Evolutionary conservation across 2,797 vertebrate genomes (phyloP), one percentile per base, ranked within the genome.

Genomic region (Chelmon rostratus): DNA sequence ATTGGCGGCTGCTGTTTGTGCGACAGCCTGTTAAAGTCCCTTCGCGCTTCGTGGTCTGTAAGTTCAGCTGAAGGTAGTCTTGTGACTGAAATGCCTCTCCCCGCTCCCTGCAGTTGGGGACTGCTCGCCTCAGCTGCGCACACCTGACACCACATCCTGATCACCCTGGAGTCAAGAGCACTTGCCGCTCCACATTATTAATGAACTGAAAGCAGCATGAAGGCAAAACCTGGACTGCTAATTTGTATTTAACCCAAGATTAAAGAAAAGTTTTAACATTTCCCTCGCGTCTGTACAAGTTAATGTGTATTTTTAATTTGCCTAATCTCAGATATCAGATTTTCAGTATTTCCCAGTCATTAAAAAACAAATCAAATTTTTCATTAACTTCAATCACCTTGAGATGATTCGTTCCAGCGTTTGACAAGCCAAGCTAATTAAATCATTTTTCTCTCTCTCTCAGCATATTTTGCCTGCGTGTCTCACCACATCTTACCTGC

Each of bases 371-470:
- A 81, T n/a, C 15, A 0, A 8, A 56, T 76, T 76, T 66, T 61
- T 37, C 3, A 56, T n/a, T 49, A 53, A 56, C 49, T 58, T 77
- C 18, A 64, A 56, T 83, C 70, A 54, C 66, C 59, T 80, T 28
- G 18, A 79, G 64, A 80, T 63, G 58, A 84, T 79, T 82, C 65
- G 37, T 64, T 66, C 58, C 25, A 50, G 35, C 37, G 25, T 68
- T 82, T 78, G 70, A 80, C 82, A 73, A n/a, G 61, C 83, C 31
- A 54, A 63, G 64, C 73, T 83, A 76, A 88, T 85, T 85, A 74
- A 82, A 82, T 84, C 35, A 1, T 18, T 10, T 50, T 58, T 35
- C 61, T 59, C 40, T 3, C 42, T 57, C 54, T 37, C 77, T 78
- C 68, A 57, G 85, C 83, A 85, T 79, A 76, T 81, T 83, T 82